A percentile compares a stretch with the other conserved stretches of the same genome.
phyloP scores from a whole-genome alignment of 2,888 invertebrate species.

The Colletes collaris region DNA sequence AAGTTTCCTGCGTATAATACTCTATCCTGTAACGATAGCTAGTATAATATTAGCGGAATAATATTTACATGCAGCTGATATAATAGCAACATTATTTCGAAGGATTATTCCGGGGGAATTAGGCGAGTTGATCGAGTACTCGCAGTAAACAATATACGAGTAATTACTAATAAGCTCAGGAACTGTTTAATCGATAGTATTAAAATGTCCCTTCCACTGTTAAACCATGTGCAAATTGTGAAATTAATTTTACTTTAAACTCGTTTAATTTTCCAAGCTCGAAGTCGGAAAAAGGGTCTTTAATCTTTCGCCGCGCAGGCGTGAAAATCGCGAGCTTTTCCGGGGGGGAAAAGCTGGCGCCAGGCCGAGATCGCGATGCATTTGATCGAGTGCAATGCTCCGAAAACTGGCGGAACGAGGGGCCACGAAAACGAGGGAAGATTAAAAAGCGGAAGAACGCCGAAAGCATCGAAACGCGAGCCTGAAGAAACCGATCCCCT shows the following conservation, averaged over 20 bases:
- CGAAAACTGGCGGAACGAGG: not conserved
- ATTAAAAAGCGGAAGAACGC: conserved; percentile 18
- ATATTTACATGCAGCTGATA: too few species aligned
- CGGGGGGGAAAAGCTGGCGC: not conserved
- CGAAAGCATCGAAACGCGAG: conserved; percentile 39
- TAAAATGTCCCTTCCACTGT: too few species aligned
- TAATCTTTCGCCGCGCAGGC: not conserved
- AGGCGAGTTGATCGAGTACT: too few species aligned
- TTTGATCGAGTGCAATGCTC: not conserved
- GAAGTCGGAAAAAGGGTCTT: not conserved
- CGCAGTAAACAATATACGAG: too few species aligned
- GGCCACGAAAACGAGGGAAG: not conserved
- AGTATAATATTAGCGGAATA: too few species aligned
- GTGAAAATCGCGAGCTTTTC: conserved; percentile 4
- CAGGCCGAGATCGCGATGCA: not conserved
- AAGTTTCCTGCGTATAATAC: not conserved
- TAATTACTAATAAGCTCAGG: too few species aligned
- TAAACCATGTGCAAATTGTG: too few species aligned
- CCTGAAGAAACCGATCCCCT: conserved; percentile 42
- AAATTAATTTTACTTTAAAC: too few species aligned
- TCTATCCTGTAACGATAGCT: not conserved
- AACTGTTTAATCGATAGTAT: too few species aligned
- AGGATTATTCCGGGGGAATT: too few species aligned
- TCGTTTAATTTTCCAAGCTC: too few species aligned
- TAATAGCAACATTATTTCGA: too few species aligned